Evolutionary conservation across 2,797 vertebrate genomes (phyloP).

Genomic region (Liasis olivaceus): DNA sequence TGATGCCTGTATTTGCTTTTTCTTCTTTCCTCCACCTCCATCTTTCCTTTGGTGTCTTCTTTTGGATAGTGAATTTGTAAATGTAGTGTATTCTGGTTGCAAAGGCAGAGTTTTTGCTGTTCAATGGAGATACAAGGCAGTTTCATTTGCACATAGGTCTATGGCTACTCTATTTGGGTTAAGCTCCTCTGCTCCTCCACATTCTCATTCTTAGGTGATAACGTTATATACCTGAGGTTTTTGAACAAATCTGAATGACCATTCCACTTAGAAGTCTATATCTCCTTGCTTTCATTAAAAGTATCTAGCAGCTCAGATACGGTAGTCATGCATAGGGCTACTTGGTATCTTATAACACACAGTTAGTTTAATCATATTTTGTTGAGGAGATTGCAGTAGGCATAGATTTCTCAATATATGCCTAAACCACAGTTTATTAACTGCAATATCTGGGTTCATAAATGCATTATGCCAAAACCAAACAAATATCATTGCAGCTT

Average conservation of each 20-base stretch:
- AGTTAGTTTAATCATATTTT: background rate
- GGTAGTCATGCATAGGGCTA: background rate
- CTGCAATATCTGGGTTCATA: background rate
- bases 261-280: background rate
- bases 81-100: background rate
- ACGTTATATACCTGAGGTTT: no score
- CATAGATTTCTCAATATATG: background rate
- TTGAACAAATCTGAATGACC: background rate
- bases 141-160: background rate
- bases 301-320: background rate
- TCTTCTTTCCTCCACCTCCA: background rate
- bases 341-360: background rate
- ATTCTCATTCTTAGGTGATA: no score
- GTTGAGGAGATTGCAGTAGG: background rate
- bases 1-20: background rate
- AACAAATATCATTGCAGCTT: background rate
- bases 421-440: background rate
- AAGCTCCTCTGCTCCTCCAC: no score
- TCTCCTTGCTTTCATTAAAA: background rate
- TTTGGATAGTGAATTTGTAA: background rate
- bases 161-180: background rate
- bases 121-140: background rate
- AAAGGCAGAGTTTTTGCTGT: background rate
- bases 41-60: background rate
- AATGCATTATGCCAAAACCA: background rate